Evolutionary conservation across 2,888 invertebrate genomes (phyloP).

Genomic region (Dryomyza anilis): DNA sequence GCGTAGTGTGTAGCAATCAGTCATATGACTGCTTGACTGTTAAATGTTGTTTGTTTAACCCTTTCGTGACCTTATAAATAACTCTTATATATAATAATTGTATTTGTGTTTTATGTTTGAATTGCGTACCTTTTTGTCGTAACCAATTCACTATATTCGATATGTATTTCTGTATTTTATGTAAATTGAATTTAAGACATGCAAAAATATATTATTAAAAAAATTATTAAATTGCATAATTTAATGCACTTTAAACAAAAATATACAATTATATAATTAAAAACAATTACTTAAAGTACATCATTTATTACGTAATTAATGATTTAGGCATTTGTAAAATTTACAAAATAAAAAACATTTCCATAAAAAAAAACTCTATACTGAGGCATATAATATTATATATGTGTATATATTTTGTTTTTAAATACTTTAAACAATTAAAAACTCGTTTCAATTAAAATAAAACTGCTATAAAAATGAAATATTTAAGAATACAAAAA

Average conservation of each 20-base stretch:
- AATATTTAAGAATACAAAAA: not conserved
- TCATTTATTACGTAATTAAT: conserved; percentile 1
- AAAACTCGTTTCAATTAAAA: too few species aligned
- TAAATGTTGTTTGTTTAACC: too few species aligned
- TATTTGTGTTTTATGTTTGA: conserved; percentile 18
- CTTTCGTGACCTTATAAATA: too few species aligned
- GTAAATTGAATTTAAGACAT: too few species aligned
- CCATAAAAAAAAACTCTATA: not conserved
- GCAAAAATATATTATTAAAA: too few species aligned
- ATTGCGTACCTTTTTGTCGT: conserved; percentile 23
- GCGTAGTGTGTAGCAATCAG: too few species aligned
- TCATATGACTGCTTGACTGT: not conserved
- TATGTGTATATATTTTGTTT: too few species aligned
- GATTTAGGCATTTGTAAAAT: conserved; percentile 10
- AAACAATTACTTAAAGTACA: not conserved
- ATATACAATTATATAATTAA: not conserved
- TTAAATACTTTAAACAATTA: too few species aligned
- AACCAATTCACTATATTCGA: not conserved
- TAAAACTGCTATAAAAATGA: not conserved
- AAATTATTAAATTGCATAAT: too few species aligned
- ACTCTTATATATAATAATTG: too few species aligned
- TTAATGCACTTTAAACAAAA: not conserved
- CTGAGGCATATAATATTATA: not conserved
- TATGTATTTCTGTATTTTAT: not conserved
- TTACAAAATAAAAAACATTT: too few species aligned